Base-by-base conservation (phyloP, 2,797 vertebrate species). In the Aselliscus stoliczkanus region DNA sequence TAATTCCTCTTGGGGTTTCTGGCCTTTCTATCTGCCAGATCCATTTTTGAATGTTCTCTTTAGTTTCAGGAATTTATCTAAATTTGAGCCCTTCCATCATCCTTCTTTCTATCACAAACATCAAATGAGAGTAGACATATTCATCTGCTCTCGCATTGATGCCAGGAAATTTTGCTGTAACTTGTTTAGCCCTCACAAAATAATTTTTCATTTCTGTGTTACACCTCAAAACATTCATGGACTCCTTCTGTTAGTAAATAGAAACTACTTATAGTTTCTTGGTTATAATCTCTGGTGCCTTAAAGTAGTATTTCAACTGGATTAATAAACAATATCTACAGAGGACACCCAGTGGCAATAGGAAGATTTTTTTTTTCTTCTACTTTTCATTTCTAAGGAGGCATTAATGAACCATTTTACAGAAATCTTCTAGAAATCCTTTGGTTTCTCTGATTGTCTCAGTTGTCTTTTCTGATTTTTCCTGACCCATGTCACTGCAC, bases 131-230 rank as follows among this genome's bases (percentile, higher is more conserved):
- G 67, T n/a, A 50, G 91, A 91, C 42, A 70, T 31, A 77, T 88
- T 96, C 95, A 92, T 90, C 80, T 96, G 92, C 69, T 95, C 72
- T 88, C 73, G 52, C 27, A 92, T 79, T 83, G 70, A 85, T 86
- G 84, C 88, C 94, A 95, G 58, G 42, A 96, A 92, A 79, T 82
- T 85, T 96, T 90, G 39, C 39, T 90, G 2, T 62, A 70, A 95
- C 58, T 93, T 79, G 14, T 39, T 96, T 88, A 94, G 14, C 37
- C 20, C 39, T 95, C 58, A 92, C 60, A 81, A 88, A 90, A 92
- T 94, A 85, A 88, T 50, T 88, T 72, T 88, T 79, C 20, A 44
- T 47, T 83, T 96, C 12, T 50, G 47, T 7, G 17, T 89, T 82
- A 25, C 20, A 34, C 37, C 29, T 96, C 65, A 64, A 50, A 86